Evolutionary conservation across 2,888 invertebrate species (phyloP), one percentile per base, ranked within the genome.

Genomic region (Ellobium chinense): DNA sequence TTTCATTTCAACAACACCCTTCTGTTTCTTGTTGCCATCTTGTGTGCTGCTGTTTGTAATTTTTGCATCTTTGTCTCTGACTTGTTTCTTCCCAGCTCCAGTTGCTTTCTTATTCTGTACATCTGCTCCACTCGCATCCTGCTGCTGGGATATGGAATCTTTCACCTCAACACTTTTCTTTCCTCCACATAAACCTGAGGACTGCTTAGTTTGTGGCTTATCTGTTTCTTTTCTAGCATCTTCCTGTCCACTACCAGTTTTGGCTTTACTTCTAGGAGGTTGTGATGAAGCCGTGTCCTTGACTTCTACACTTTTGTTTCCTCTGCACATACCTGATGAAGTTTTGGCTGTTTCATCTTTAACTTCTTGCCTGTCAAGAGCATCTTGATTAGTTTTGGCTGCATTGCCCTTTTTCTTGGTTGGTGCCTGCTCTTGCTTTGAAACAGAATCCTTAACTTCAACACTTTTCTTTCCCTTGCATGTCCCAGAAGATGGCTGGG

Each of bases 141-240:
- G 46, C 18, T 46, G 46, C 46, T 46, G 7, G 27, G 12, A 18
- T 12, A 46, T 12, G 58, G 58, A 27, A 36, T 72, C 72, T 24
- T 29, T 72, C 9, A 72, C 72, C n/a, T 72, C 72, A 21, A 72
- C 72, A 58, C 58, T 56, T 72, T 31, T 72, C n/a, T 72, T 27
- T 31, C 72, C 58, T n/a, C 36, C 27, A 56, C 72, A 72, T 27
- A 29, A 46, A 1, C 54, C 29, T 46, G 46, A 46, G 9, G 46
- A 46, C 46, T n/a, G n/a, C n/a, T n/a, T n/a, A n/a, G n/a, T n/a
- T n/a, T n/a, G n/a, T n/a, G n/a, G n/a, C n/a, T 21, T 60, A 60
- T 21, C 7, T 24, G 60, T n/a, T n/a, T 24, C 27, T 14, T 9
- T n/a, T 27, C 5, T 27, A 5, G n/a, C 60, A 24, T n/a, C n/a